phyloP scores from a whole-genome alignment of 2,888 invertebrate genomes.

The Meteorus cinctellus region DNA sequence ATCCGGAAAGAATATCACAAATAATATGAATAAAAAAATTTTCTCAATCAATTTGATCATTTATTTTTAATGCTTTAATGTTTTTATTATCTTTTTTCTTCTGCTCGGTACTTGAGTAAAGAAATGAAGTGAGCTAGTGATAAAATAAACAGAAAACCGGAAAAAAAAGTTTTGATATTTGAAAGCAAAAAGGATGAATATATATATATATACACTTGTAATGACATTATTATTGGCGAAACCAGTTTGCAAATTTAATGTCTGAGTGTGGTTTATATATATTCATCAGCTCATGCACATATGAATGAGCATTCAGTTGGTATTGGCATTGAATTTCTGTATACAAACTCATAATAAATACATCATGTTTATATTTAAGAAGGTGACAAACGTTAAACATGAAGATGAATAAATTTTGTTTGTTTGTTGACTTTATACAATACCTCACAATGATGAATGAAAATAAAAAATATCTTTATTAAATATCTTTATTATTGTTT shows the following conservation, averaged over 20 bases:
- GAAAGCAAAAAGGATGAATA: not conserved
- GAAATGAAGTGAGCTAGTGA: not conserved
- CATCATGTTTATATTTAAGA: not conserved
- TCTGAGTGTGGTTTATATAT: not conserved
- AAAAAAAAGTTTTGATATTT: not conserved
- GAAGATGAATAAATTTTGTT: not conserved
- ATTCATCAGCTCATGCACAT: not conserved
- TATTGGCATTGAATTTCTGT: too few relatives aligned
- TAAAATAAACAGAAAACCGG: constrained; percentile 7
- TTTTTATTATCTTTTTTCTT: not conserved
- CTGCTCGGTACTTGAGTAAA: not conserved
- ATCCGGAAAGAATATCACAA: not conserved
- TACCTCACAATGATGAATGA: not conserved
- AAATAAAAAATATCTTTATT: not conserved
- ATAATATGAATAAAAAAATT: not conserved
- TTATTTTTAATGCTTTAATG: not conserved
- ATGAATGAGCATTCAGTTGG: not conserved
- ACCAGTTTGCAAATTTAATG: constrained; percentile 24
- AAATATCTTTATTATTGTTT: not conserved
- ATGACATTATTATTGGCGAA: constrained; percentile 35
- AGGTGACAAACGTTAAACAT: not conserved
- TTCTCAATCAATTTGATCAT: not conserved
- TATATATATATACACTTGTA: not conserved
- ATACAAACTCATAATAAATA: too few relatives aligned
- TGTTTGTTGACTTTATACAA: not conserved